These are phyloP conservation scores for Poeciliopsis gracilis DNA, from an alignment of 2,797 vertebrate genomes.

Conservation along the genomic window DNA sequence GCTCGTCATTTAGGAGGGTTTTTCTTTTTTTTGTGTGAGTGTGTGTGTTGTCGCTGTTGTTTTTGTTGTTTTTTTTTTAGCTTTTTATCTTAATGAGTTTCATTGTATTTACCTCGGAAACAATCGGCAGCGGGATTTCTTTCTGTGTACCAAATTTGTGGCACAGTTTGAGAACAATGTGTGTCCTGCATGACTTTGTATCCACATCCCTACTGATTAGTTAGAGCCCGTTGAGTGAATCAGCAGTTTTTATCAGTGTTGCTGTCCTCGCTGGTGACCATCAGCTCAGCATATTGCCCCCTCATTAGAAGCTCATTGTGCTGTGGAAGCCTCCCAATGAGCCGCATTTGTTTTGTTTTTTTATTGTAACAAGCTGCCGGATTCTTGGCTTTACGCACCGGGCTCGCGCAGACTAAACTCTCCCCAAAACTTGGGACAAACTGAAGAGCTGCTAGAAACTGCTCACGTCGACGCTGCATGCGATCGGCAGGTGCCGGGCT, in stretches of 20 bases:
- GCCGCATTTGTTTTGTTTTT: background rate
- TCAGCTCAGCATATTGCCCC: background rate
- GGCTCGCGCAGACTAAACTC: background rate
- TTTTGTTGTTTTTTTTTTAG: background rate
- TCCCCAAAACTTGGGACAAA: background rate
- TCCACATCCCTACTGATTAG: background rate
- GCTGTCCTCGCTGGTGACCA: background rate
- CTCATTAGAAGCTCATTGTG: conserved; percentile 4
- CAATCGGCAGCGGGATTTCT: background rate
- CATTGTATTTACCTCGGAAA: background rate
- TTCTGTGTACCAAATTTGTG: background rate
- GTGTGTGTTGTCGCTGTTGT: too few relatives aligned
- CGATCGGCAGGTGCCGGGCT: background rate
- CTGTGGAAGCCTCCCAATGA: background rate
- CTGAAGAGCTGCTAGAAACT: background rate
- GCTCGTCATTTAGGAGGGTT: background rate
- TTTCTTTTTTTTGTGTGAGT: background rate
- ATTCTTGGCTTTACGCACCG: background rate
- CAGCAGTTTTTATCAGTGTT: background rate
- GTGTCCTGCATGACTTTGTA: background rate
- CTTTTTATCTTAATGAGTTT: background rate
- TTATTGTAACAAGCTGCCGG: background rate
- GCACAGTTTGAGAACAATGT: background rate
- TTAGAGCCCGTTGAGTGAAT: background rate
- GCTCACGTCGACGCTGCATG: background rate